Percentiles rank a stretch among this genome's conserved stretches.
Evolutionary conservation across 2,888 invertebrate species (phyloP).

Genomic region (Eucera pruinosa): DNA sequence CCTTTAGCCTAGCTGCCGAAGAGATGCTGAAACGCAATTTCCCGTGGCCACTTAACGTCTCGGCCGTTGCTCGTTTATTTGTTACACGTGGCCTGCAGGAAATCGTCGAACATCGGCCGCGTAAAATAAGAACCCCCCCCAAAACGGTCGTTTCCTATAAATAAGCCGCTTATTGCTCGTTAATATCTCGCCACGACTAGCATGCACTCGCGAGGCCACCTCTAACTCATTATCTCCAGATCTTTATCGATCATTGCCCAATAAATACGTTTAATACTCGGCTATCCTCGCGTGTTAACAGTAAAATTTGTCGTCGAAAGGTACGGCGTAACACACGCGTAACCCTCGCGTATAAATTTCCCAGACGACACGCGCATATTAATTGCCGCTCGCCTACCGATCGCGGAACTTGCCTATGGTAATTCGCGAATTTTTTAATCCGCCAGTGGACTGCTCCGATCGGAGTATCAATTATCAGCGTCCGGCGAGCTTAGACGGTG

Average conservation of each 20-base stretch:
- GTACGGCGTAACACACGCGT: background rate
- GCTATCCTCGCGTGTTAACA: constrained; percentile 7
- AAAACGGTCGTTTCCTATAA: constrained; percentile 25
- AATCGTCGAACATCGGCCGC: background rate
- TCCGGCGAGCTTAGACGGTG: constrained; percentile 18
- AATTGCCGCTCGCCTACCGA: background rate
- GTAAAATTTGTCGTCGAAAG: constrained; percentile 14
- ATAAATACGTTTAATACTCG: constrained; percentile 54
- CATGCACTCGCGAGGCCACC: no score
- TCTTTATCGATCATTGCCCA: constrained; percentile 23
- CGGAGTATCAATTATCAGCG: constrained; percentile 39
- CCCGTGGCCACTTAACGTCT: constrained; percentile 1
- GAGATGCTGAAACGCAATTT: constrained; percentile 16
- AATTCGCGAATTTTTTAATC: constrained; percentile 36
- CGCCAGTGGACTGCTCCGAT: background rate
- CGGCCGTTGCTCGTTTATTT: constrained; percentile 36
- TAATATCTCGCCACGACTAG: background rate
- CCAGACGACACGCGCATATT: constrained; percentile 9
- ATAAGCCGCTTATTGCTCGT: constrained; percentile 31
- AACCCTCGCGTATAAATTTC: constrained; percentile 21
- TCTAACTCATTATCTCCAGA: background rate
- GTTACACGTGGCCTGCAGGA: background rate
- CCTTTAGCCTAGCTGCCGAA: background rate
- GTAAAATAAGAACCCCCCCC: constrained; percentile 9
- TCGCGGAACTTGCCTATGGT: background rate